A percentile compares a stretch with the other conserved stretches of the same genome.
Conservation (phyloP, 2,113 vertebrate genomes). For the Tychaedon coryphoeus region DNA sequence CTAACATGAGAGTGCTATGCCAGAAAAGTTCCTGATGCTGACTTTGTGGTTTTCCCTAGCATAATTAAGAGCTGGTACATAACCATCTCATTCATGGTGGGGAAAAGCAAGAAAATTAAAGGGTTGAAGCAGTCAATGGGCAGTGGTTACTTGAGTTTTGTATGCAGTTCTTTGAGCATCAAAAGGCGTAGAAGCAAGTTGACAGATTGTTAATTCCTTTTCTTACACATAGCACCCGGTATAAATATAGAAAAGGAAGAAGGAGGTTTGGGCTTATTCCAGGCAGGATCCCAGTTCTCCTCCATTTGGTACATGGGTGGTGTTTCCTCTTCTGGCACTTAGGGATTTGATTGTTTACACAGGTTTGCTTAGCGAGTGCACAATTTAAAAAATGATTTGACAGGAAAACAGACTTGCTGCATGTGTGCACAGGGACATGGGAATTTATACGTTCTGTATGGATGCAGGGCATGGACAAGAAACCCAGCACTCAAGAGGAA, state of each 20-base stretch:
- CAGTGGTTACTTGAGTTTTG: neutral
- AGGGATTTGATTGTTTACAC: conserved; percentile 21
- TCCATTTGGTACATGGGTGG: conserved; percentile 48
- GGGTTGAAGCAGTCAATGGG: neutral
- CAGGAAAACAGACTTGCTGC: conserved; percentile 12
- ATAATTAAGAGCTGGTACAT: neutral
- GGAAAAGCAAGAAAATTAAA: neutral
- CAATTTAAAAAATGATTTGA: conserved; percentile 27
- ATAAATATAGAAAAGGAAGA: conserved; percentile 16
- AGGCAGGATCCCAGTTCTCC: conserved; percentile 38
- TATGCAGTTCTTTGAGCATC: neutral
- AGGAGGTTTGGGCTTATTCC: conserved; percentile 34
- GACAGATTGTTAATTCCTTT: conserved; percentile 27
- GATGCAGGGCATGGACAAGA: accelerated
- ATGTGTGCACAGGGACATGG: neutral
- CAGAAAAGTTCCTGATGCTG: neutral
- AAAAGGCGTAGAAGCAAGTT: neutral
- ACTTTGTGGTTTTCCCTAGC: neutral
- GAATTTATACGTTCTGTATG: accelerated
- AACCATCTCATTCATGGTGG: neutral
- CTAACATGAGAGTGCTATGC: neutral
- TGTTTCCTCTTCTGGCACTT: conserved; percentile 47
- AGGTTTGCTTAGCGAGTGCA: conserved; percentile 37
- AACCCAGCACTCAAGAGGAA: neutral
- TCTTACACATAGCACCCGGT: neutral